Evolutionary conservation across 2,888 invertebrate species (phyloP).

Genomic region (Kryphioiulus occultus): DNA sequence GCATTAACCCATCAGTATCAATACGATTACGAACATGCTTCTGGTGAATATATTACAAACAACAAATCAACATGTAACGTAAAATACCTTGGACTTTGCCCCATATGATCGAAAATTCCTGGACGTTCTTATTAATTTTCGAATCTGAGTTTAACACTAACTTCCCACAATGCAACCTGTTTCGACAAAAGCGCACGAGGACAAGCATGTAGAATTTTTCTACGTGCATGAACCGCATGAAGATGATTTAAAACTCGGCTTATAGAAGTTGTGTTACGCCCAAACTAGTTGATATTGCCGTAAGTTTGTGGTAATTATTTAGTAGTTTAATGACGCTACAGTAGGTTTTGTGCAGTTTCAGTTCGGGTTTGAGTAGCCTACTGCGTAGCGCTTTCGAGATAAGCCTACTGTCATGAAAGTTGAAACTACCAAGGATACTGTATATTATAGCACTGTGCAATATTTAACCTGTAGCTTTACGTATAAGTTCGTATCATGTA

Average conservation of each 20-base stretch:
- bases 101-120: not conserved
- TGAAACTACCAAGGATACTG: no score
- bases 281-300: not conserved
- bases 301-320: not conserved
- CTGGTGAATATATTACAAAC: not conserved
- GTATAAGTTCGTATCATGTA: no score
- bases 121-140: not conserved
- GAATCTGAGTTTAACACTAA: not conserved
- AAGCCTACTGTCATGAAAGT: not conserved
- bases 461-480: no score
- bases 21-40: not conserved
- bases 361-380: not conserved
- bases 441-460: no score
- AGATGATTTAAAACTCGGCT: not conserved
- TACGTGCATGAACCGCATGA: not conserved
- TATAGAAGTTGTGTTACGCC: not conserved
- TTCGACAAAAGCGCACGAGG: not conserved
- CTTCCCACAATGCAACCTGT: not conserved
- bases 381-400: not conserved
- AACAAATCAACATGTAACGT: not conserved
- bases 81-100: not conserved
- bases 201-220: not conserved
- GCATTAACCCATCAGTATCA: not conserved
- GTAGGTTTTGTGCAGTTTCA: not conserved
- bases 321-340: not conserved